Evolutionary conservation across 2,888 invertebrate genomes (phyloP).

Genomic region (Ormyrus labotus): DNA sequence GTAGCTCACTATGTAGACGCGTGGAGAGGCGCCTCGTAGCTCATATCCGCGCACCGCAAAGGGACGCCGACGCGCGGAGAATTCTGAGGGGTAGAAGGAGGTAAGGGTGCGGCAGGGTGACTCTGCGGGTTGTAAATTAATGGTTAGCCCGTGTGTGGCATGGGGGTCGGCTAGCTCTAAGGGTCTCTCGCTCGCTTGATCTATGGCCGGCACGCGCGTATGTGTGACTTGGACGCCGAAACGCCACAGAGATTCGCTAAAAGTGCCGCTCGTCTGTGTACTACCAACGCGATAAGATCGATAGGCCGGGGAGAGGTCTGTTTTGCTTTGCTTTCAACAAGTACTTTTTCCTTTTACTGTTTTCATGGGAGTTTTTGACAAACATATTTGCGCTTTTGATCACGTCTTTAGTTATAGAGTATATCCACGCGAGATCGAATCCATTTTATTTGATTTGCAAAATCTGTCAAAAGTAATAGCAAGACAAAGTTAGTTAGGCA

Average conservation of each 20-base stretch:
- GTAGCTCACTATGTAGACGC: not conserved
- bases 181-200: constrained; percentile 69
- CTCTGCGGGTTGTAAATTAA: constrained; percentile 75
- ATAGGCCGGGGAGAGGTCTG: constrained; percentile 11
- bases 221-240: constrained; percentile 62
- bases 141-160: constrained; percentile 70
- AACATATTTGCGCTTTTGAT: too few relatives aligned
- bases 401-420: too few relatives aligned
- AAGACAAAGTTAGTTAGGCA: constrained; percentile 27
- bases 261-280: not conserved
- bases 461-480: constrained; percentile 46
- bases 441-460: not conserved
- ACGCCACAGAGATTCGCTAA: constrained; percentile 53
- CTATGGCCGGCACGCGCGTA: constrained; percentile 67
- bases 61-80: constrained; percentile 64
- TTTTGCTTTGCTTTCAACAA: not conserved
- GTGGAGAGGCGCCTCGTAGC: constrained; percentile 65
- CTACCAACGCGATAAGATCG: constrained; percentile 56
- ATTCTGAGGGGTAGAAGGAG: constrained; percentile 4
- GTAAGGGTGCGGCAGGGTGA: constrained; percentile 66
- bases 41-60: constrained; percentile 70
- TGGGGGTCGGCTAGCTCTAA: constrained; percentile 65
- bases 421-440: not conserved
- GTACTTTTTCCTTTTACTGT: too few relatives aligned
- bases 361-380: too few relatives aligned